phyloP scores from a whole-genome alignment of 2,888 invertebrate species.

The Therioaphis trifolii region DNA sequence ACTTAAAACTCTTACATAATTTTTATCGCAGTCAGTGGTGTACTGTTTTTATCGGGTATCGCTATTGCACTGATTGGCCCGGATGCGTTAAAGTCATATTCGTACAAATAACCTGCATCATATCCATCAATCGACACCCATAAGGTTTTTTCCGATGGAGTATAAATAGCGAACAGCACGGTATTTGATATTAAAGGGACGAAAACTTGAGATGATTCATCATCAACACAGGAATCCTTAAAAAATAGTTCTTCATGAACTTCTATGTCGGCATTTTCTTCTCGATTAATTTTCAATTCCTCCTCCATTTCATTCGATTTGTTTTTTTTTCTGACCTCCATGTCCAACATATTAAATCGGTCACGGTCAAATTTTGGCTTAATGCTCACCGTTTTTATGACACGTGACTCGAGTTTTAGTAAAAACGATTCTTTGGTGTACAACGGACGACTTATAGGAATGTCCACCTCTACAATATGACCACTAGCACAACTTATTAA shows the following conservation, averaged over 20 bases:
- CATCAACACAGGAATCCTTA: conserved; percentile 72
- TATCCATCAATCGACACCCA: conserved; percentile 76
- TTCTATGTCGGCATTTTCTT: conserved; percentile 72
- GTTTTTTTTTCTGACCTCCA: conserved; percentile 71
- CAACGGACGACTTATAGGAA: conserved; percentile 68
- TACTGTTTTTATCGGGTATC: conserved; percentile 39
- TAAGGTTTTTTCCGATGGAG: conserved; percentile 69
- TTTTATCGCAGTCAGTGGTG: conserved; percentile 15
- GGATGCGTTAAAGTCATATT: conserved; percentile 70
- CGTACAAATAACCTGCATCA: conserved; percentile 78
- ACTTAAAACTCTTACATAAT: conserved; percentile 17
- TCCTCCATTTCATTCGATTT: conserved; percentile 72
- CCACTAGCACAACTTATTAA: conserved; percentile 73
- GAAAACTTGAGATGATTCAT: conserved; percentile 71
- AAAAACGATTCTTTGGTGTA: conserved; percentile 33
- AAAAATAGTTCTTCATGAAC: conserved; percentile 73
- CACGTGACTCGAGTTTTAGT: conserved; percentile 39
- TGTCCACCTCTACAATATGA: conserved; percentile 71
- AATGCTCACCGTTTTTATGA: conserved; percentile 71
- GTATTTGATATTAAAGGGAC: conserved; percentile 73
- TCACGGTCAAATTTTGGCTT: conserved; percentile 75
- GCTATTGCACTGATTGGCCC: conserved; percentile 68
- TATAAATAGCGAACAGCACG: conserved; percentile 71
- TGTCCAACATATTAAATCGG: conserved; percentile 71
- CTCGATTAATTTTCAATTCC: conserved; percentile 72